Evolutionary conservation across 2,888 invertebrate species (phyloP), one percentile per base, ranked within the genome.

Genomic region (Epistrophella euchroma): DNA sequence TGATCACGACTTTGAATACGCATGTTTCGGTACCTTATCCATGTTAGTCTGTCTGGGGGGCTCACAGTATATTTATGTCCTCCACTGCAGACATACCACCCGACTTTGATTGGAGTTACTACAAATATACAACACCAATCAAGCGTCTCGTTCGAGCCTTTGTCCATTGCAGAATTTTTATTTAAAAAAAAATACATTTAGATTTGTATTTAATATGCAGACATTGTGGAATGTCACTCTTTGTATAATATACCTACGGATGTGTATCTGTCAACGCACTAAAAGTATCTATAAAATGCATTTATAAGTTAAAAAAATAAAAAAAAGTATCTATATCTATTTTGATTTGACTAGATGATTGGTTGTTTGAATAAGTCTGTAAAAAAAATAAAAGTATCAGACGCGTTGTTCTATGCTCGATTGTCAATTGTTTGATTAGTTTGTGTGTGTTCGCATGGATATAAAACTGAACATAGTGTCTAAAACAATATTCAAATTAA

Each of bases 131-230:
- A 75, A 75, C 80, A 86, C 86, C 86, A 82, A 88, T 88, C 81
- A 78, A 82, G 68, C 72, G 25, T 52, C 52, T 2, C 0, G 32
- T n/a, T n/a, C 4, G 79, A 47, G 76, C 79, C 81, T 75, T 58
- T 64, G 64, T 64, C 28, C 75, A 73, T 52, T 75, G 86, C 86
- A 80, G 76, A 73, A 88, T 87, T 60, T 60, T 60, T 60, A 50
- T 13, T 0, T 35, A 17, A 56, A 32, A 28, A 83, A 77, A 87
- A 88, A 80, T 73, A 73, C 73, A 68, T 84, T 87, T 88, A 88
- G 75, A 75, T 88, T 87, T 64, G 75, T 80, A 84, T 88, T 86
- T 88, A 88, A 84, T 88, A 81, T 84, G 88, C 88, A 87, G 80
- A 83, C 78, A 80, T 81, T 84, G 80, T 77, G 85, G 70, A 82